Evolutionary conservation across 2,888 invertebrate genomes (phyloP), one percentile per base, ranked within the genome.

Genomic region (Nomada goodeniana): DNA sequence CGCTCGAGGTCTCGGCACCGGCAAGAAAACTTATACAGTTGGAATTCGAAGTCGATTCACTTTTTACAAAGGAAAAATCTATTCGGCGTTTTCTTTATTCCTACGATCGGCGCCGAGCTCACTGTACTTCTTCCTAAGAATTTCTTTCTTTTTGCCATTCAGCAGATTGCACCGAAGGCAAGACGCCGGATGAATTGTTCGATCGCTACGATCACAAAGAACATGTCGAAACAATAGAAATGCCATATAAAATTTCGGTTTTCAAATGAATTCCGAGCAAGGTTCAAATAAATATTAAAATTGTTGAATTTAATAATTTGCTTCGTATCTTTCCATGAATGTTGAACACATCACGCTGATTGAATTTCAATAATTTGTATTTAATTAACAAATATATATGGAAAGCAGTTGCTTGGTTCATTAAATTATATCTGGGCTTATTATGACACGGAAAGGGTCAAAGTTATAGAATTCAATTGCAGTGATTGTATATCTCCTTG

Each of bases 81-180:
- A 42, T 69, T 60, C 76, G n/a, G 11, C 68, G 42, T 52, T 80
- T 70, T 70, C 64, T 53, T 80, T 64, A 60, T 70, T 65, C 50
- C 50, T 55, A 10, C 50, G 26, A 53, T 26, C 20, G 10, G 20
- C 15, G 1, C 20, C 20, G 29, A 18, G 47, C 15, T 65, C 20
- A 15, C 26, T 44, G 23, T 18, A 15, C 26, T 15, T 47, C 20
- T 23, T 36, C n/a, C 59, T 3, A 23, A 15, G 64, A 74, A 65
- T 42, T 36, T 53, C 47, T 20, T 61, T 67, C 50, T 20, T 50
- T 52, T 52, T 59, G n/a, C 69, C 60, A 60, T 71, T 80, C 80
- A 55, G 20, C 36, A 55, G 65, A 71, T 64, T 71, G 53, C 13
- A 20, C 18, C 10, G 11, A 65, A 61, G 65, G 26, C 60, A 65